Percentiles rank a stretch among this genome's conserved stretches.
Conservation (phyloP, 2,888 invertebrate species). For the Tuta absoluta region DNA sequence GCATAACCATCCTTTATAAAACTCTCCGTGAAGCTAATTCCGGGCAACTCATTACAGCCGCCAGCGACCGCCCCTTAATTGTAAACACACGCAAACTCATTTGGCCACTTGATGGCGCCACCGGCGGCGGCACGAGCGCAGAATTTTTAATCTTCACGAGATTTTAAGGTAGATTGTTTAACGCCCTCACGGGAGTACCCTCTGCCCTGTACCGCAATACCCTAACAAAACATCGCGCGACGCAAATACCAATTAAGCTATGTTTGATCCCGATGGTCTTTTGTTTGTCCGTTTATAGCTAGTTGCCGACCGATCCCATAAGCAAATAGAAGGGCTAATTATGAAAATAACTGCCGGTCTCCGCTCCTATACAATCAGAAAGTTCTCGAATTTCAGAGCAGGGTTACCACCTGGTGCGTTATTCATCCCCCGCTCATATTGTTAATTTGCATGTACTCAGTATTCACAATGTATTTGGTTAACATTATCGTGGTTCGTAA, state of each 20-base stretch:
- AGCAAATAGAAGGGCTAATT: conserved; percentile 19
- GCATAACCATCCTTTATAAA: conserved; percentile 16
- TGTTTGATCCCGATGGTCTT: conserved; percentile 22
- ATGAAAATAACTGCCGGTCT: conserved; percentile 21
- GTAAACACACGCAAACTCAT: conserved; percentile 64
- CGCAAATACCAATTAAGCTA: conserved; percentile 22
- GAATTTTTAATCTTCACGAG: conserved; percentile 62
- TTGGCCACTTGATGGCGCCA: conserved; percentile 55
- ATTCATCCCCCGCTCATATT: neutral
- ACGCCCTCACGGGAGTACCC: conserved; percentile 28
- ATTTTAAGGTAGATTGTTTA: conserved; percentile 37
- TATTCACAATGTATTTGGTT: conserved; percentile 4
- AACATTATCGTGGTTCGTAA: neutral
- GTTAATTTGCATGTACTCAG: neutral
- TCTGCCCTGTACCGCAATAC: neutral
- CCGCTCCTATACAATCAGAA: conserved; percentile 11
- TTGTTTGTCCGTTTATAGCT: conserved; percentile 17
- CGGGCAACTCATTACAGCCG: conserved; percentile 12
- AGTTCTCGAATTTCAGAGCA: conserved; percentile 16
- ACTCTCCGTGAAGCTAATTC: conserved; percentile 6
- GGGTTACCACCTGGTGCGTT: conserved; percentile 8
- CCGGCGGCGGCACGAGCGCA: conserved; percentile 42
- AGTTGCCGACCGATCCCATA: conserved; percentile 19
- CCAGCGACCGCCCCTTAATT: conserved; percentile 48
- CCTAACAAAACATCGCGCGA: conserved; percentile 18